A percentile compares a stretch with the other conserved stretches of the same genome.
Conservation (phyloP, 1,140 invertebrate genomes). For the Maniola jurtina region DNA sequence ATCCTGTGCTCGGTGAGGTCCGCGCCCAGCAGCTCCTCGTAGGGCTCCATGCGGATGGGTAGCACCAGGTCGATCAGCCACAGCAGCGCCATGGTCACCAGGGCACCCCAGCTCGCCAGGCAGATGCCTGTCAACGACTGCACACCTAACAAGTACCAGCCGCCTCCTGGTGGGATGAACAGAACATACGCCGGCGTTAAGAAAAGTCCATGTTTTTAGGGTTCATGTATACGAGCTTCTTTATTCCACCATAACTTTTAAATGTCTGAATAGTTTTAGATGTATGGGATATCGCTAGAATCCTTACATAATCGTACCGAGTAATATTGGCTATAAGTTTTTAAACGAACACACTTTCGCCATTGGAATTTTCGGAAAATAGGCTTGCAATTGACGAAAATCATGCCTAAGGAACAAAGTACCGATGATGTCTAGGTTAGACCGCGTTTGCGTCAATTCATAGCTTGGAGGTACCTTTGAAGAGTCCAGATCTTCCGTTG, state of each 20-base stretch:
- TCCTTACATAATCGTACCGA: no score
- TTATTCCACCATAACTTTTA: no score
- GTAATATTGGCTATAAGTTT: no score
- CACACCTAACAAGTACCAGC: slow-evolving; percentile 91
- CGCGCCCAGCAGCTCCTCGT: slow-evolving; percentile 92
- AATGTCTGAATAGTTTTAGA: no score
- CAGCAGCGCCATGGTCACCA: neutral
- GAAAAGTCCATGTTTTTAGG: slow-evolving; percentile 37
- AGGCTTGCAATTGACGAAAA: no score
- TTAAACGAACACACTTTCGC: no score
- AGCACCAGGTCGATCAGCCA: neutral
- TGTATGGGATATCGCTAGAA: no score
- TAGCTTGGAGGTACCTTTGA: slow-evolving; percentile 81
- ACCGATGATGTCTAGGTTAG: no score
- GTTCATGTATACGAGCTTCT: no score
- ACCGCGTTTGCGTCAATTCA: no score
- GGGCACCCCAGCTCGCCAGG: slow-evolving; percentile 60
- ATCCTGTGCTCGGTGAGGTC: slow-evolving; percentile 93
- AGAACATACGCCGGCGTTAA: neutral
- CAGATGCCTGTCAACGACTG: slow-evolving; percentile 86
- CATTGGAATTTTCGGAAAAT: no score
- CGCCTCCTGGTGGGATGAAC: slow-evolving; percentile 83
- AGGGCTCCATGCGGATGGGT: slow-evolving; percentile 69
- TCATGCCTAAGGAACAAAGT: no score
- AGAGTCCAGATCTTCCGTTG: slow-evolving; percentile 86